Conservation (phyloP, 2,797 vertebrate genomes). For the Chelmon rostratus region DNA sequence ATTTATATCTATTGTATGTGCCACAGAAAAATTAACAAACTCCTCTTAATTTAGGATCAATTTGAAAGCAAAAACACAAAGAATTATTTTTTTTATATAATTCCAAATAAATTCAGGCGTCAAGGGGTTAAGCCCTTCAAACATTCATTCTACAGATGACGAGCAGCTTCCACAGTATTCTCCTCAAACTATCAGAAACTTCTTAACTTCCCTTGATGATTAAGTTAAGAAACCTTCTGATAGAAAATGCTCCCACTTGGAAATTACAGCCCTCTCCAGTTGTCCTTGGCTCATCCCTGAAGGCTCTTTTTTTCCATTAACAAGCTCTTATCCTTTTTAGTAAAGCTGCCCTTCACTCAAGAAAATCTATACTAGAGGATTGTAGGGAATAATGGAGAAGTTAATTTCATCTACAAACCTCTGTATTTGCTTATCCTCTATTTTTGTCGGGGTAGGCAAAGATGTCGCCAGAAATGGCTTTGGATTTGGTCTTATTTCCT, state of each 20-base stretch:
- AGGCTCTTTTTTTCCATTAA: constrained; percentile 50
- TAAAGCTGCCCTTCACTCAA: constrained; percentile 49
- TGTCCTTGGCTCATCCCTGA: constrained; percentile 55
- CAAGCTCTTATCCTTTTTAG: constrained; percentile 44
- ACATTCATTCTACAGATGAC: background rate
- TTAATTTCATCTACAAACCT: constrained; percentile 34
- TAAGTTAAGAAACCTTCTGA: constrained; percentile 22
- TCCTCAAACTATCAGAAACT: constrained; percentile 14
- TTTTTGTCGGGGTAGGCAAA: background rate
- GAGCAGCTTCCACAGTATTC: background rate
- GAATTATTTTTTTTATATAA: no score
- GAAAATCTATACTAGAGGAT: constrained; percentile 47
- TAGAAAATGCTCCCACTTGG: background rate
- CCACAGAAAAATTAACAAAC: no score
- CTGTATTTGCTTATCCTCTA: background rate
- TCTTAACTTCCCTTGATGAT: background rate
- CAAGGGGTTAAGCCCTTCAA: background rate
- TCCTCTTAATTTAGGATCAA: no score
- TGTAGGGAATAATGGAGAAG: constrained; percentile 33
- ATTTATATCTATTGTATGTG: no score
- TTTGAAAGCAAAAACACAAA: no score
- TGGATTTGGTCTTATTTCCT: background rate
- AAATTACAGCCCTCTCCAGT: constrained; percentile 32
- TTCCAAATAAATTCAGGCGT: no score
- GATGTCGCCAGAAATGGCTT: background rate